These are phyloP conservation scores for Torymus auratus DNA, from an alignment of 2,888 invertebrate genomes.

Conservation along the genomic window DNA sequence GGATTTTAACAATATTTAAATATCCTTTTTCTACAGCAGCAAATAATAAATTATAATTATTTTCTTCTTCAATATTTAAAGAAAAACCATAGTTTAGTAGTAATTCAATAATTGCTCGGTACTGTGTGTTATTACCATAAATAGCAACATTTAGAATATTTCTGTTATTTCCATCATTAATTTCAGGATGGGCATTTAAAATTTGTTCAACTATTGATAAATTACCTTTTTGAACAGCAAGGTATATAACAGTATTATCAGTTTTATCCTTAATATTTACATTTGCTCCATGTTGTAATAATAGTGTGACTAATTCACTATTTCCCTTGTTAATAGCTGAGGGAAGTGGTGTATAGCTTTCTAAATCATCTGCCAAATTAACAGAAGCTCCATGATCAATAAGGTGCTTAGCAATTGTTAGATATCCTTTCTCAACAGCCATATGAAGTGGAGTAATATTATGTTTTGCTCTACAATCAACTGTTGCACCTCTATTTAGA, in stretches of 20 bases:
- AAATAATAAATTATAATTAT: neutral
- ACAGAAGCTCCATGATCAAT: too few relatives aligned
- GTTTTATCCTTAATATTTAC: neutral
- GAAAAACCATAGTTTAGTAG: neutral
- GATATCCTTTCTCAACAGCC: too few relatives aligned
- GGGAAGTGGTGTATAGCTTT: too few relatives aligned
- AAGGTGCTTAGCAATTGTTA: too few relatives aligned
- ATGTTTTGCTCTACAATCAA: too few relatives aligned
- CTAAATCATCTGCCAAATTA: too few relatives aligned
- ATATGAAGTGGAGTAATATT: too few relatives aligned
- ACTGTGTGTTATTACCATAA: neutral
- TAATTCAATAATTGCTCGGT: neutral
- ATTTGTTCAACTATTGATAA: neutral
- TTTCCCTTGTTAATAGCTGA: neutral
- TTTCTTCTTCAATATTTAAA: neutral
- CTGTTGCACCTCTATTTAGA: too few relatives aligned
- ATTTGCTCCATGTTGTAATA: conserved; percentile 4
- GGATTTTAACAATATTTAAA: neutral
- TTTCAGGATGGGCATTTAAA: neutral
- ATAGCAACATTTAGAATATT: neutral
- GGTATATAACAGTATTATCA: neutral
- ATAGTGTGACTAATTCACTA: neutral
- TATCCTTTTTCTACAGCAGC: neutral
- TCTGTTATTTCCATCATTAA: neutral
- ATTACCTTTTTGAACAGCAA: neutral